phyloP scores from a whole-genome alignment of 2,113 vertebrate species.

The Orientallactaga bullata region DNA sequence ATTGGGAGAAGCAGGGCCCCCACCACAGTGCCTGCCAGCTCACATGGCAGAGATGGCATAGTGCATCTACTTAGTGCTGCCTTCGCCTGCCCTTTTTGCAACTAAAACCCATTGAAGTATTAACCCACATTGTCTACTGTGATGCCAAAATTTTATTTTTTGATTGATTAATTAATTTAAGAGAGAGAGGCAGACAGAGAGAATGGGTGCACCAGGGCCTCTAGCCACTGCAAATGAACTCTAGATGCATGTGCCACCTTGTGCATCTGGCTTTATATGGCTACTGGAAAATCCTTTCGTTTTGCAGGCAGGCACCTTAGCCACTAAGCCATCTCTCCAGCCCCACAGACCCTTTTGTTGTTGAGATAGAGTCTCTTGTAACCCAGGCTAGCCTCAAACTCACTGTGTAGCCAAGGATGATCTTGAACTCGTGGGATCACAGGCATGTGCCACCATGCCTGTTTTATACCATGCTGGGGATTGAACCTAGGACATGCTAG shows the following conservation, averaged over 20 bases:
- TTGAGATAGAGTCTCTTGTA: not conserved
- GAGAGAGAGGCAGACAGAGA: too few relatives aligned
- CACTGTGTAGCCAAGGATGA: not conserved
- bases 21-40: not conserved
- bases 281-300: too few relatives aligned
- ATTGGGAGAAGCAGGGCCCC: not conserved
- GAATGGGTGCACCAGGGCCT: too few relatives aligned
- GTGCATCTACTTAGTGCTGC: not conserved
- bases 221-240: too few relatives aligned
- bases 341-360: not conserved
- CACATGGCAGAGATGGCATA: rapidly evolving
- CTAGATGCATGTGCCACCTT: too few relatives aligned
- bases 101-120: not conserved
- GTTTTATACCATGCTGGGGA: not conserved
- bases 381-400: not conserved
- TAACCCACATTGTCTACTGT: not conserved
- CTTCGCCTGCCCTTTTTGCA: not conserved
- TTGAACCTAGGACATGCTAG: not conserved
- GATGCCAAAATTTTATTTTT: not conserved
- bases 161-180: too few relatives aligned
- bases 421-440: not conserved
- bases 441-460: not conserved
- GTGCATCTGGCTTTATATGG: too few relatives aligned
- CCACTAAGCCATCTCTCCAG: too few relatives aligned
- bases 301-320: too few relatives aligned